A percentile compares a stretch with the other conserved stretches of the same genome.
These are phyloP conservation scores for Ageneiosus marmoratus DNA, from an alignment of 2,113 vertebrate genomes.

Conservation along the genomic window DNA sequence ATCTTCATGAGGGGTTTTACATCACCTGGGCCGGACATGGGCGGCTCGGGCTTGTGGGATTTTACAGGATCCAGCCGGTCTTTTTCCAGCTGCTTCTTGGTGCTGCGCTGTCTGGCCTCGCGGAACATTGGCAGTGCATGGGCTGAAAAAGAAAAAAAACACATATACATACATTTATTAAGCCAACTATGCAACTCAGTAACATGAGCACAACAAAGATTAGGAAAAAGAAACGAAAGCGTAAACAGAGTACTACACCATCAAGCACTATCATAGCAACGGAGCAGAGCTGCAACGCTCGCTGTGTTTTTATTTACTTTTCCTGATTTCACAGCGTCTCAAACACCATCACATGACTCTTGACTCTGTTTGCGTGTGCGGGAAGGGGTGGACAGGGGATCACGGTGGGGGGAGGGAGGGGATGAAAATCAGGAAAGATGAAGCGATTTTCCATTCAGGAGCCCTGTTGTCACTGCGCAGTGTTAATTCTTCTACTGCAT, in stretches of 20 bases:
- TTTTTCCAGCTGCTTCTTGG: slow-evolving; percentile 95
- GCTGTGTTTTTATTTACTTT: slow-evolving; percentile 36
- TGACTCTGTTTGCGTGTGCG: slow-evolving; percentile 34
- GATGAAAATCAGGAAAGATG: slow-evolving; percentile 54
- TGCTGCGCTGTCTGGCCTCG: slow-evolving; percentile 94
- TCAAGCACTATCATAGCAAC: slow-evolving; percentile 29
- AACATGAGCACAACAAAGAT: background rate
- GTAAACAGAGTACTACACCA: slow-evolving; percentile 22
- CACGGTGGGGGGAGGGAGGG: slow-evolving; percentile 37
- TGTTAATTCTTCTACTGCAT: slow-evolving; percentile 69
- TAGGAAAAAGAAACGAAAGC: background rate
- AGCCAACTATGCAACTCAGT: background rate
- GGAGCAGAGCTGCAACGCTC: background rate
- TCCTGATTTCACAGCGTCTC: slow-evolving; percentile 62
- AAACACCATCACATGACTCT: slow-evolving; percentile 68
- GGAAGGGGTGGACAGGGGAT: slow-evolving; percentile 52
- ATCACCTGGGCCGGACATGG: slow-evolving; percentile 94
- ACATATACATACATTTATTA: slow-evolving; percentile 3
- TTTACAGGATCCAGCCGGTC: slow-evolving; percentile 91
- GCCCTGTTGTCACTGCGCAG: slow-evolving; percentile 57
- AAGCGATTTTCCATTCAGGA: slow-evolving; percentile 77
- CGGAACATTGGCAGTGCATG: slow-evolving; percentile 97
- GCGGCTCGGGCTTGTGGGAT: slow-evolving; percentile 96
- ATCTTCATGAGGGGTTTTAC: background rate
- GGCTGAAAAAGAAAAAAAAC: slow-evolving; percentile 66